Conservation (phyloP, 2,888 invertebrate species). For the Hirudinaria manillensis region DNA sequence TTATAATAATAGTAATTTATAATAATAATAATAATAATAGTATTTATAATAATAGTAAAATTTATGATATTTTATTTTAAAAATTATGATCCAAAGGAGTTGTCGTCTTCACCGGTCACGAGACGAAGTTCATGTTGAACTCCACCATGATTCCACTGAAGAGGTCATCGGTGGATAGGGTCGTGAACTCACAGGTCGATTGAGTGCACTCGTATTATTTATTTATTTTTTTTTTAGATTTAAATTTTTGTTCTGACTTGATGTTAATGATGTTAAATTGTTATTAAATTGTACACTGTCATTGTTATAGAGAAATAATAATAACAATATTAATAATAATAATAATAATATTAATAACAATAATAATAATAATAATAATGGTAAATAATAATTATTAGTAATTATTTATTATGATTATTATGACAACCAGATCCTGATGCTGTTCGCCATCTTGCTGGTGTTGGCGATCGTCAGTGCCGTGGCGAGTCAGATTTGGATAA, state of each 20-base stretch:
- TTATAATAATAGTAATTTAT: too few species aligned
- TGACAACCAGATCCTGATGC: conserved; percentile 69
- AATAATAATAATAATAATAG: too few species aligned
- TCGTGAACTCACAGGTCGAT: conserved; percentile 51
- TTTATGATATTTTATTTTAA: too few species aligned
- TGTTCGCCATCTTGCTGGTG: conserved; percentile 82
- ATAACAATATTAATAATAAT: too few species aligned
- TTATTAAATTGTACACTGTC: too few species aligned
- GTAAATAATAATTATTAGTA: neutral
- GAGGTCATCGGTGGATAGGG: conserved; percentile 79
- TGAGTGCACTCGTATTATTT: neutral
- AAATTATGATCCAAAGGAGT: too few species aligned
- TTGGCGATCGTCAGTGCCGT: conserved; percentile 84
- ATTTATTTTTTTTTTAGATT: neutral
- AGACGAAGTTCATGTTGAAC: conserved; percentile 95
- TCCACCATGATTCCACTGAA: conserved; percentile 78
- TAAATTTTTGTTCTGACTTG: neutral
- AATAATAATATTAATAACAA: too few species aligned
- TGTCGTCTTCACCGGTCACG: conserved; percentile 94
- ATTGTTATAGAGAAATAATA: too few species aligned
- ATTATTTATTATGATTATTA: neutral
- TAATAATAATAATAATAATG: neutral
- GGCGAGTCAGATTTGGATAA: conserved; percentile 79
- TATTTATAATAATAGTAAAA: too few species aligned
- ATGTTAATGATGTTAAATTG: neutral